phyloP scores from a whole-genome alignment of 2,888 invertebrate species.

The Drosophila hamatofila region DNA sequence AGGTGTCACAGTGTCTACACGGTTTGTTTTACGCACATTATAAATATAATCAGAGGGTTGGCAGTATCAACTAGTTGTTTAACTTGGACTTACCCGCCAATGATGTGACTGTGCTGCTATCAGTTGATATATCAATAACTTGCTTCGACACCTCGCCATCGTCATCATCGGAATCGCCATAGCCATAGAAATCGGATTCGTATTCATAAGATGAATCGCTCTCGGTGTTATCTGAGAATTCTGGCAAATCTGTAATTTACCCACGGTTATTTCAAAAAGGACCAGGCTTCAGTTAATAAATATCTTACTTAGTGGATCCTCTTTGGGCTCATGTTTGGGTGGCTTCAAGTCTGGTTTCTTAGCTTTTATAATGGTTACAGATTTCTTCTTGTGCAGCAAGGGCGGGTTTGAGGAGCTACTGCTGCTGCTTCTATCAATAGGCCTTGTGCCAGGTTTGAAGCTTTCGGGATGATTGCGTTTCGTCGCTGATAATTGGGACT shows the following conservation, averaged over 20 bases:
- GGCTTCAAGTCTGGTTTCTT: constrained; percentile 44
- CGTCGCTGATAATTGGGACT: constrained; percentile 1
- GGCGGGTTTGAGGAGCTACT: constrained; percentile 22
- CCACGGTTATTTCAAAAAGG: neutral
- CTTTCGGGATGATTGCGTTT: constrained; percentile 10
- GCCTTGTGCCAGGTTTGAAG: neutral
- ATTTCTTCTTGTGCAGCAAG: constrained; percentile 30
- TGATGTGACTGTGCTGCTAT: constrained; percentile 54
- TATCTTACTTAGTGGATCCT: constrained; percentile 65
- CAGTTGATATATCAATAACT: constrained; percentile 70
- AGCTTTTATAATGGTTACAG: constrained; percentile 57
- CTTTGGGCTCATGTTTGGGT: constrained; percentile 54
- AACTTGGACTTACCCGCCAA: constrained; percentile 67
- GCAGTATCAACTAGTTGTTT: constrained; percentile 71
- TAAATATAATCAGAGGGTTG: constrained; percentile 76
- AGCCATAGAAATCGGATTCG: constrained; percentile 64
- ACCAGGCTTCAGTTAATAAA: no score
- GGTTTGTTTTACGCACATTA: constrained; percentile 73
- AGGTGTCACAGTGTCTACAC: constrained; percentile 78
- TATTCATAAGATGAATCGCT: constrained; percentile 54
- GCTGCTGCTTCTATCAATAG: constrained; percentile 32
- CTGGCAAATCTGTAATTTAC: constrained; percentile 39
- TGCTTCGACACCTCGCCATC: constrained; percentile 36
- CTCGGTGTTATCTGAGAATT: constrained; percentile 40
- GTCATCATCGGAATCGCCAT: constrained; percentile 48